These are phyloP conservation scores for Chouioia cunea DNA, from an alignment of 2,888 invertebrate genomes.

Conservation along the genomic window DNA sequence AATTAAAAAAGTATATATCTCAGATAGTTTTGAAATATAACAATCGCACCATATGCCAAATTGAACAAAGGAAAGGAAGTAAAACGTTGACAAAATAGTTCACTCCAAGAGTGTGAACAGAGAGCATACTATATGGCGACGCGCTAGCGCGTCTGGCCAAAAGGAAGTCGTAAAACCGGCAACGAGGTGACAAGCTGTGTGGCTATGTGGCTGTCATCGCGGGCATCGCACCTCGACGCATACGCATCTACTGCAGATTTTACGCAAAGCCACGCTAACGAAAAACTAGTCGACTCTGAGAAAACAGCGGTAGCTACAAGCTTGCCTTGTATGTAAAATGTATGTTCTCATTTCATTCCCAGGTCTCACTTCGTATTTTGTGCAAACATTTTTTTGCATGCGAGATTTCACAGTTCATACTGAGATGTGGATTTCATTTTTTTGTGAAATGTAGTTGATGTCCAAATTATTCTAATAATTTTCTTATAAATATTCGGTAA, in stretches of 20 bases:
- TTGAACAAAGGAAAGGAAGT: too few species aligned
- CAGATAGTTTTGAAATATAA: too few species aligned
- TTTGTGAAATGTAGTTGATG: constrained; percentile 1
- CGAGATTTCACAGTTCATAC: not conserved
- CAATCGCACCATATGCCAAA: too few species aligned
- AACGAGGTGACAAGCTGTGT: constrained; percentile 9
- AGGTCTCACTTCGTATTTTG: not conserved
- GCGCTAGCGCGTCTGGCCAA: not conserved
- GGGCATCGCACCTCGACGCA: not conserved
- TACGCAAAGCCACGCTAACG: constrained; percentile 66
- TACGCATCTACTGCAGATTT: constrained; percentile 55
- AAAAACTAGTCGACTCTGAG: constrained; percentile 66
- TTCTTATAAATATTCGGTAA: too few species aligned
- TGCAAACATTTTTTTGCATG: not conserved
- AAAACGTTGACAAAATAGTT: too few species aligned
- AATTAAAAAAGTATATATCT: too few species aligned
- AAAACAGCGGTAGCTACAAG: constrained; percentile 55
- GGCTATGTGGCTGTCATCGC: not conserved
- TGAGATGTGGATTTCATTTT: not conserved
- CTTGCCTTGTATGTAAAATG: not conserved
- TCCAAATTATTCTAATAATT: too few species aligned
- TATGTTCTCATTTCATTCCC: not conserved
- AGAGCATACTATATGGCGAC: not conserved
- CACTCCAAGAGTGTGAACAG: too few species aligned
- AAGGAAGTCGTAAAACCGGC: not conserved